Conservation (phyloP, 2,113 vertebrate species). For the Gorsachius goisagi region DNA sequence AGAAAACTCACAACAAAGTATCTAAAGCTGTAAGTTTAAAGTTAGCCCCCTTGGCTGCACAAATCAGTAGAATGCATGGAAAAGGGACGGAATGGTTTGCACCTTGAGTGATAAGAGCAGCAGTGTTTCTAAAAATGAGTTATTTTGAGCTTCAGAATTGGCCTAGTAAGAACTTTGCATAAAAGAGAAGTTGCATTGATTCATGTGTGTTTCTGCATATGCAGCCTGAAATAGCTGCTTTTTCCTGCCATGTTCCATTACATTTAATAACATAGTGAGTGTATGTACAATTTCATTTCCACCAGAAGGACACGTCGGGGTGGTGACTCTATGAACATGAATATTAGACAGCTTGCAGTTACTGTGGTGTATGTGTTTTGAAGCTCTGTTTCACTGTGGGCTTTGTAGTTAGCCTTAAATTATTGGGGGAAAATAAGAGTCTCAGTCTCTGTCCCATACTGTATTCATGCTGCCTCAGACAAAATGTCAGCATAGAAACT, state of each 20-base stretch:
- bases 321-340: background rate
- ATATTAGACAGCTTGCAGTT: background rate
- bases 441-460: background rate
- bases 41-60: background rate
- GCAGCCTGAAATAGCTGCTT: background rate
- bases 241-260: slow-evolving; percentile 17
- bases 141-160: background rate
- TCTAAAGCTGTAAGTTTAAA: background rate
- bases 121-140: background rate
- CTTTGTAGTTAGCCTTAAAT: slow-evolving; percentile 9
- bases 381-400: background rate
- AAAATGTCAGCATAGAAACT: background rate
- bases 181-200: background rate
- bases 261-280: background rate
- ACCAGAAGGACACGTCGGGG: slow-evolving; percentile 2
- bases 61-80: background rate
- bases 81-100: background rate
- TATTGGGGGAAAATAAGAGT: background rate
- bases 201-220: background rate
- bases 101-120: background rate
- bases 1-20: background rate
- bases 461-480: background rate
- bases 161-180: background rate
- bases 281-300: background rate
- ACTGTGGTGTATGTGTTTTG: background rate